Evolutionary conservation across 2,888 invertebrate genomes (phyloP).

Genomic region (Herminia tarsipennalis): DNA sequence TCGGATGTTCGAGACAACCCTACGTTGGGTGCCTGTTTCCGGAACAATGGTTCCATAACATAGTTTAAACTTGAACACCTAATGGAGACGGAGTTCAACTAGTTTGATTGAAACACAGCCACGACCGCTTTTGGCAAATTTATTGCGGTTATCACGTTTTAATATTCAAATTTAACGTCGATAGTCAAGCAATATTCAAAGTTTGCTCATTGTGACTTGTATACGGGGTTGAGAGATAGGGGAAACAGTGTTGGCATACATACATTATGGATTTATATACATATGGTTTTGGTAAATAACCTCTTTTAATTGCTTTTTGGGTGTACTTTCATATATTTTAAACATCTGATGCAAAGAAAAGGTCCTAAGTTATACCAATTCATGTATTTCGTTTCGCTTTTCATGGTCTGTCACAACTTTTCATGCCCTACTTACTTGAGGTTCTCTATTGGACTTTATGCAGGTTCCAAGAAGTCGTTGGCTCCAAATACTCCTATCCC

Average conservation of each 20-base stretch:
- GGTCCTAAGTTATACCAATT: too few relatives aligned
- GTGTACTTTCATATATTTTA: too few relatives aligned
- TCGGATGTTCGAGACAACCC: neutral
- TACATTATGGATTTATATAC: too few relatives aligned
- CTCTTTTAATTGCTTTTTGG: too few relatives aligned
- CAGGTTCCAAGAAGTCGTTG: too few relatives aligned
- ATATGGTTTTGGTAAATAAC: neutral
- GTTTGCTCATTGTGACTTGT: slow-evolving; percentile 28
- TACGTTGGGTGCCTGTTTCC: slow-evolving; percentile 18
- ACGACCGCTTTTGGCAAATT: slow-evolving; percentile 11
- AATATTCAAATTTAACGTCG: slow-evolving; percentile 22
- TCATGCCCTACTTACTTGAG: too few relatives aligned
- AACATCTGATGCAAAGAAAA: too few relatives aligned
- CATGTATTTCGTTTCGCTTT: too few relatives aligned
- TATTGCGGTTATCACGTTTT: slow-evolving; percentile 23
- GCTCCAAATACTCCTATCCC: too few relatives aligned
- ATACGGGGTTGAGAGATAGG: neutral
- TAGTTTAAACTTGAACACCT: slow-evolving; percentile 35
- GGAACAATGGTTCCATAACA: slow-evolving; percentile 33
- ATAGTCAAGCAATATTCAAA: slow-evolving; percentile 11
- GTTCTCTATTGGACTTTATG: too few relatives aligned
- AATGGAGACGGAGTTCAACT: slow-evolving; percentile 34
- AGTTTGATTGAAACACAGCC: slow-evolving; percentile 41
- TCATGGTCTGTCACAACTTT: too few relatives aligned
- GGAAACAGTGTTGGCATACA: neutral